Base-by-base conservation (phyloP, 2,113 vertebrate genomes). In the Hucho hucho region DNA sequence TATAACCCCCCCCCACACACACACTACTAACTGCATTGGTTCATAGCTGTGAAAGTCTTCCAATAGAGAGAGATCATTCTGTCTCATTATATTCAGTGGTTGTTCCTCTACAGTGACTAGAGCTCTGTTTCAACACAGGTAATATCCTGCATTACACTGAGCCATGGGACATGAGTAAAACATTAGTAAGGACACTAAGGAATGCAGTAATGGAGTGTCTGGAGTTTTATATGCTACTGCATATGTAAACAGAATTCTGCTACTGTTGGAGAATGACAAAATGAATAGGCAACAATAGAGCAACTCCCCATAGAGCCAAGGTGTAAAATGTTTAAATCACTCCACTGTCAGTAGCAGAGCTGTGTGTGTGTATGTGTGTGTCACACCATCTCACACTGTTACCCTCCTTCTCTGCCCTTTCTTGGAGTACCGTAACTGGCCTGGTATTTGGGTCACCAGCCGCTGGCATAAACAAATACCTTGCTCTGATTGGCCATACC, bases 191-290 rank as follows among this genome's bases (percentile, higher is more conserved):
- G 83, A 84, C 84, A 81, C 87, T 72, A 81, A 84, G 78, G 83
- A 86, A 83, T 78, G 63, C 84, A 76, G 82, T 85, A 89, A 89
- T 86, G 84, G 90, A 91, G 81, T 74, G 79, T 84, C 88, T 85
- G 47, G 87, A 91, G 89, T 89, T 92, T 87, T 87, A 83, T 82
- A 83, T 90, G 87, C 87, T 89, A 91, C 89, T 91, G 37, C 37
- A 11, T 43, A 43, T 90, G 86, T 87, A 86, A 90, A 88, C 81
- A 83, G 78, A 85, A 84, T 79, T 85, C 78, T 64, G 72, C 75
- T 71, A 81, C 85, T 88, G 86, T 86, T 86, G 85, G 86, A 87
- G 90, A 89, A 79, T 87, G 86, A 86, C 84, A 90, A 87, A 90
- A 92, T 87, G 83, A 89, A 89, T 79, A 87, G 88, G 87, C 82